Evolutionary conservation across 2,888 invertebrate species (phyloP).

Genomic region (Rhingia campestris): DNA sequence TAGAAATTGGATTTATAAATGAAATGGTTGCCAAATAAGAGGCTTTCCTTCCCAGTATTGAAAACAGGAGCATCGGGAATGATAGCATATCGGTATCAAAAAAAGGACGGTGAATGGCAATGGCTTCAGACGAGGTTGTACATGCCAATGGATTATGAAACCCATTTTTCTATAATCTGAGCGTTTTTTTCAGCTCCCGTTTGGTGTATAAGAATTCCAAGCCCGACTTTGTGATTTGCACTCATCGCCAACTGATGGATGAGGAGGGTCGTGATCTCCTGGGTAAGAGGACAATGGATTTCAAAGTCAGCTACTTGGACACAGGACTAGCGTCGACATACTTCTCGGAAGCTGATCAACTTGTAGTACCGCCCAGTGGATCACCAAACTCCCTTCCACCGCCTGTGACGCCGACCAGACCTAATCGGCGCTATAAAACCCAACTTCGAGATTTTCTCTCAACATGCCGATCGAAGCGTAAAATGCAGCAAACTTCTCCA

Average conservation of each 20-base stretch:
- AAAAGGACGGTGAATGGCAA: conserved; percentile 96
- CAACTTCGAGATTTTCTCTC: conserved; percentile 96
- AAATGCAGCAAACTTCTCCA: conserved; percentile 83
- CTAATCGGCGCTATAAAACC: conserved; percentile 95
- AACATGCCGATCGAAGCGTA: conserved; percentile 93
- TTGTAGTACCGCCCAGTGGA: conserved; percentile 85
- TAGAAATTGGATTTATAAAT: conserved; percentile 71
- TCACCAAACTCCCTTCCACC: conserved; percentile 84
- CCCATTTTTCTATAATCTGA: not conserved
- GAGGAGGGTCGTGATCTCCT: conserved; percentile 98
- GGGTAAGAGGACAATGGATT: conserved; percentile 99
- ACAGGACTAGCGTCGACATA: conserved; percentile 95
- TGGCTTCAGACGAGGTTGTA: conserved; percentile 94
- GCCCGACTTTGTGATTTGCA: conserved; percentile 99
- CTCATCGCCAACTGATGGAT: conserved; percentile 99
- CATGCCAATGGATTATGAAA: not conserved
- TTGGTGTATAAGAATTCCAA: conserved; percentile 99
- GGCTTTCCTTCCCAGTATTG: conserved; percentile 87
- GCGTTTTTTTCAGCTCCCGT: conserved; percentile 87
- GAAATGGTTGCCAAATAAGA: conserved; percentile 7
- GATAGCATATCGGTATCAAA: conserved; percentile 98
- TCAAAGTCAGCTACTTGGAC: conserved; percentile 97
- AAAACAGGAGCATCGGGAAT: conserved; percentile 99
- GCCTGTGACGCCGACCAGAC: conserved; percentile 89
- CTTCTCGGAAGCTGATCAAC: conserved; percentile 93